phyloP scores from a whole-genome alignment of 2,113 vertebrate genomes.

The Oceanites oceanicus region DNA sequence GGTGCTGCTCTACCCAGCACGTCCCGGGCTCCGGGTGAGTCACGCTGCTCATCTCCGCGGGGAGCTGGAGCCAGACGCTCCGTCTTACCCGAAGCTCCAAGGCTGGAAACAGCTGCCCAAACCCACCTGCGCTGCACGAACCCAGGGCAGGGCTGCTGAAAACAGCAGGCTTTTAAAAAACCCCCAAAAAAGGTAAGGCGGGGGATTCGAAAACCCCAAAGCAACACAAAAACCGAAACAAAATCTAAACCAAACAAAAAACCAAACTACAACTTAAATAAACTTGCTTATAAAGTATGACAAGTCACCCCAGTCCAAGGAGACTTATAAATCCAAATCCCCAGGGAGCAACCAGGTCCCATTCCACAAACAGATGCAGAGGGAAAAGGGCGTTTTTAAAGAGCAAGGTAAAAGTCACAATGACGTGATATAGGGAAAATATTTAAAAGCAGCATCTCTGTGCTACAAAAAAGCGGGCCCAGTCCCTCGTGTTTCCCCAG shows the following conservation, averaged over 20 bases:
- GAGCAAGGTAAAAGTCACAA: background rate
- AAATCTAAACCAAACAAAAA: background rate
- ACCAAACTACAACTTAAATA: background rate
- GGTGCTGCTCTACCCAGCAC: background rate
- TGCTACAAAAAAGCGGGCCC: background rate
- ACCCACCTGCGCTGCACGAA: background rate
- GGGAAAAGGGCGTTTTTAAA: background rate
- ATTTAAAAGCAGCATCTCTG: background rate
- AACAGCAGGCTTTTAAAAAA: background rate
- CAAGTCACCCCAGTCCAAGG: background rate
- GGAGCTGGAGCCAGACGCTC: background rate
- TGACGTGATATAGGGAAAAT: background rate
- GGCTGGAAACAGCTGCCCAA: background rate
- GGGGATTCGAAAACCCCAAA: background rate
- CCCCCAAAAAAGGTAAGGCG: fast-evolving
- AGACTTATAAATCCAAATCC: background rate
- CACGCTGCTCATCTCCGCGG: background rate
- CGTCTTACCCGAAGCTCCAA: fast-evolving
- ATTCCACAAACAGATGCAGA: background rate
- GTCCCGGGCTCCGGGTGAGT: background rate
- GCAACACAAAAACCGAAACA: background rate
- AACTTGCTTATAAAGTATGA: background rate
- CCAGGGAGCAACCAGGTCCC: background rate
- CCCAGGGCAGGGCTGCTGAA: background rate
- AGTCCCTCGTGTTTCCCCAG: background rate